Conservation (phyloP, 2,797 vertebrate genomes). For the Chaenodraco wilsoni region DNA sequence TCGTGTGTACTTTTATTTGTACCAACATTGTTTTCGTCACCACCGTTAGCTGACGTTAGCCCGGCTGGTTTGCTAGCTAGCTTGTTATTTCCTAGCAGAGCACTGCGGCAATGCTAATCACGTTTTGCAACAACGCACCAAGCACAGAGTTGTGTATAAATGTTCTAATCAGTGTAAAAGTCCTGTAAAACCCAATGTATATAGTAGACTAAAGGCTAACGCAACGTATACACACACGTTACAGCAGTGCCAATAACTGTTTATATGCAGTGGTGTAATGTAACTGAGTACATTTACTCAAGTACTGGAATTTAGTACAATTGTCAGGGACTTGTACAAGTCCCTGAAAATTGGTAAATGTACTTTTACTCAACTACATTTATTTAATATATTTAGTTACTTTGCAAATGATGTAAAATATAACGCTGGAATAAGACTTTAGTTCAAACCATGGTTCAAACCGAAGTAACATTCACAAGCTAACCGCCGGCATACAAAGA, state of each 20-base stretch:
- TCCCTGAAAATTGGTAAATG: too few relatives aligned
- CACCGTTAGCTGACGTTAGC: slow-evolving; percentile 30
- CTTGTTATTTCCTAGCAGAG: slow-evolving; percentile 30
- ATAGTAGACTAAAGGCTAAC: rapidly evolving
- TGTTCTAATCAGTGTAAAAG: rapidly evolving
- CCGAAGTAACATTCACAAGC: too few relatives aligned
- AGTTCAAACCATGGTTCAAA: too few relatives aligned
- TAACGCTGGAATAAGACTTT: too few relatives aligned
- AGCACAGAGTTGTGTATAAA: background rate
- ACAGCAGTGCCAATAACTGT: background rate
- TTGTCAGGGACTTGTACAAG: too few relatives aligned
- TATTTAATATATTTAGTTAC: too few relatives aligned
- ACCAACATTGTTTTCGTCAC: background rate
- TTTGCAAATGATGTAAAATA: too few relatives aligned
- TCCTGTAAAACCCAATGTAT: background rate
- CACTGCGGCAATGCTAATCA: slow-evolving; percentile 7
- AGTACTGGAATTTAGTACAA: too few relatives aligned
- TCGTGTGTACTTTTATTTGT: background rate
- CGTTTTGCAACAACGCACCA: background rate
- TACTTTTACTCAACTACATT: too few relatives aligned
- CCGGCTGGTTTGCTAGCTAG: slow-evolving; percentile 54
- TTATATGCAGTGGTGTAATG: background rate
- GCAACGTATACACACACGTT: too few relatives aligned
- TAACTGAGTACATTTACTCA: too few relatives aligned
- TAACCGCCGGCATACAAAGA: too few relatives aligned